Evolutionary conservation across 2,113 vertebrate genomes (phyloP), one percentile per base, ranked within the genome.

Genomic region (Neogobius melanostomus): DNA sequence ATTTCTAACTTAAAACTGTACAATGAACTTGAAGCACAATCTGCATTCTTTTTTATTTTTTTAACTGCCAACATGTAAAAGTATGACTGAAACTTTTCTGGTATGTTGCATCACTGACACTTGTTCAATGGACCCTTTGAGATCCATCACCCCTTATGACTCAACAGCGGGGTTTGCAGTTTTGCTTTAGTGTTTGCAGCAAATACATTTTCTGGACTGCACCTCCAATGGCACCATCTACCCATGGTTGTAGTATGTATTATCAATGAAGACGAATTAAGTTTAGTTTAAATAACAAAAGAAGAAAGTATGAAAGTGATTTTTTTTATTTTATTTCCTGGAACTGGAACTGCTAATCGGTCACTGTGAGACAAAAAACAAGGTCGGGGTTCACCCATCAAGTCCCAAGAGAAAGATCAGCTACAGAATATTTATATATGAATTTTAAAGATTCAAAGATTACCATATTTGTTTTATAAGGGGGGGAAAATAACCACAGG

Each of bases 101-200:
- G 11, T 5, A 6, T 86, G 54, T 89, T 89, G 74, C 86, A 61
- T 91, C 85, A 89, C 76, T 9, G 70, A 79, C 68, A 53, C 60
- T 6, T 61, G 11, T 68, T 50, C 56, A 77, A 21, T 15, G 50
- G 61, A 46, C 45, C 10, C 62, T 73, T 72, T 75, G 63, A 77
- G 64, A 57, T 8, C 49, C 52, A 4, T n/a, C 28, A 11, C 17
- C 10, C 17, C 36, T 64, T 21, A 59, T 51, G 42, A 11, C 8
- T 9, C 6, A 17, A 53, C 8, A 51, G 5, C 44, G 6, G 2
- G 57, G 57, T 15, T 50, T 68, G 15, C 16, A 64, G 16, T 64
- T 45, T 64, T n/a, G n/a, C 59, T 7, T n/a, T 8, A 61, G 4
- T 44, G 4, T 28, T 56, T 56, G 9, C 28, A 54, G 16, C 17